phyloP scores from a whole-genome alignment of 2,113 vertebrate genomes.

The Hippocampus zosterae region DNA sequence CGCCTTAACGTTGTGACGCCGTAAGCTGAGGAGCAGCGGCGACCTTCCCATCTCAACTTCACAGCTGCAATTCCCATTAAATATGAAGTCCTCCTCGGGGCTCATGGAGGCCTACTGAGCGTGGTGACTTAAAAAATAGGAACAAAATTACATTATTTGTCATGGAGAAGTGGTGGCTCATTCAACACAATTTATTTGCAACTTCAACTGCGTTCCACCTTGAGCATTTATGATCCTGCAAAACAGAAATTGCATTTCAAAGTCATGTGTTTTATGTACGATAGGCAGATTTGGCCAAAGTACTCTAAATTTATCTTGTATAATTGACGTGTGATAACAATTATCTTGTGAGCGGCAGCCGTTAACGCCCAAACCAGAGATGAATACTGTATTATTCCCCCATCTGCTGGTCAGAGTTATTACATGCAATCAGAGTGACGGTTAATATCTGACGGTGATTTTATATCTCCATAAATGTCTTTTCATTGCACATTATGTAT shows the following conservation, averaged over 20 bases:
- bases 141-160: background rate
- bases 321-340: background rate
- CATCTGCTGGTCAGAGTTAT: slow-evolving; percentile 38
- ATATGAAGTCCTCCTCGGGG: slow-evolving; percentile 34
- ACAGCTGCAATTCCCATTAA: slow-evolving; percentile 42
- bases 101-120: background rate
- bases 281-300: no score
- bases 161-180: no score
- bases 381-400: slow-evolving; percentile 15
- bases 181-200: background rate
- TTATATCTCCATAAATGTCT: background rate
- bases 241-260: no score
- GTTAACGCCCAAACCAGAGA: background rate
- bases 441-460: background rate
- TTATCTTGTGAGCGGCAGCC: background rate
- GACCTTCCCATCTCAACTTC: slow-evolving; percentile 27
- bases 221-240: no score
- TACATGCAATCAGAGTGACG: slow-evolving; percentile 18
- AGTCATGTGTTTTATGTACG: no score
- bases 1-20: slow-evolving; percentile 15
- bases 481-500: background rate
- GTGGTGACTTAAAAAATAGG: background rate
- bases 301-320: background rate
- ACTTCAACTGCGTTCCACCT: background rate
- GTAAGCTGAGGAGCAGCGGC: slow-evolving; percentile 30